Conservation (phyloP, 2,113 vertebrate genomes). For the Pelecanus crispus region DNA sequence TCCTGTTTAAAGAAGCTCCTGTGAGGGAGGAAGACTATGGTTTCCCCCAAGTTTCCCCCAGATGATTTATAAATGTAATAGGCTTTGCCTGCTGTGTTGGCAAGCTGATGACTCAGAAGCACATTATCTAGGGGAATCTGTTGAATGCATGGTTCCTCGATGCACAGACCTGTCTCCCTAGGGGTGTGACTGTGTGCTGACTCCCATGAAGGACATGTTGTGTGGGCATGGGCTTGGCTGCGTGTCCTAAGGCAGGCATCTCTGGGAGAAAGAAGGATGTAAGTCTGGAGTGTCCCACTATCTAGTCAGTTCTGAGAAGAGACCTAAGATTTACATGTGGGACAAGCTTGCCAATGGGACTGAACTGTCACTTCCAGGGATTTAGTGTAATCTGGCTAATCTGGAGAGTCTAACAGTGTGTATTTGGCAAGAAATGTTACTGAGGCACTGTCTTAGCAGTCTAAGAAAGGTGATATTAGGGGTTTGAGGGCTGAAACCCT, state of each 20-base stretch:
- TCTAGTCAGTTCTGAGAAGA: neutral
- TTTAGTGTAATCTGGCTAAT: neutral
- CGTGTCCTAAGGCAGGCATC: fast-evolving
- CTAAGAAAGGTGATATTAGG: neutral
- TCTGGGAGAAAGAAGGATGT: neutral
- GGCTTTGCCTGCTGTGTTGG: slow-evolving; percentile 1
- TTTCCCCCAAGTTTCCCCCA: slow-evolving; percentile 8
- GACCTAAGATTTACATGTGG: neutral
- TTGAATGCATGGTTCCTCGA: neutral
- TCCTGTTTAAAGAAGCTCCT: neutral
- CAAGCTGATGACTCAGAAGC: slow-evolving; percentile 5
- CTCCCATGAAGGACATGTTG: neutral
- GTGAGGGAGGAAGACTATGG: neutral
- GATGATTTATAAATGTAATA: slow-evolving; percentile 41
- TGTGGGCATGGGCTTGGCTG: neutral
- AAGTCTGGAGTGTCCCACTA: neutral
- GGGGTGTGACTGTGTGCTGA: fast-evolving
- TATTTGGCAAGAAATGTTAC: neutral
- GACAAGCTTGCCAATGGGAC: neutral
- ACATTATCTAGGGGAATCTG: neutral
- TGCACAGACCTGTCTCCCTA: neutral
- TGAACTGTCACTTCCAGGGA: neutral
- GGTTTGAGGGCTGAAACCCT: neutral
- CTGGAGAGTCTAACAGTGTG: neutral
- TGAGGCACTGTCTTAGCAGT: neutral